Base-by-base conservation (phyloP, 2,888 invertebrate species). In the Notodonta ziczac region DNA sequence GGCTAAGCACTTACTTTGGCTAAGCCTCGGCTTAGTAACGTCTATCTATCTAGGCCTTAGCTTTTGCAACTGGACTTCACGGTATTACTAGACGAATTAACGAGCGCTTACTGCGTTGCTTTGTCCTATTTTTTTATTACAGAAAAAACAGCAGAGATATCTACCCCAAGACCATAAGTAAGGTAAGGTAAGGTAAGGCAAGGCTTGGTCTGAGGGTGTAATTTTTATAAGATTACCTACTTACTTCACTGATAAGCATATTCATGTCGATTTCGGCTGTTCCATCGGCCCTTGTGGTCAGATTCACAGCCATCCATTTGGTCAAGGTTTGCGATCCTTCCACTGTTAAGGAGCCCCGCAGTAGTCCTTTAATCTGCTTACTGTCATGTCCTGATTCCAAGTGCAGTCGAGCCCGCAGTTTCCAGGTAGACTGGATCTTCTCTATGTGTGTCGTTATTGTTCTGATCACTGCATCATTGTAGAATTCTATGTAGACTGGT, bases 401-500 rank as follows among this genome's bases (percentile, higher is more conserved):
- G 66, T 86, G 79, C 5, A 82, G 84, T 58, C 77, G 80, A 1
- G 90, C 70, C 59, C 67, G 81, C 12, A 94, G 65, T 42, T 76
- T 57, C 93, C 94, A 94, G 4, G 72, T 61, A 0, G 73, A 39
- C 13, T 80, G 84, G 14, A 66, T 63, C 63, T 87, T 87, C 32
- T 76, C 72, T 1, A 81, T 82, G 24, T 87, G 81, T 70, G 93
- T 89, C n/a, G 94, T 95, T 0, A 97, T 86, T 68, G 96, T 95
- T 68, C 96, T 91, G 61, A 97, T 94, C 5, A 95, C 87, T 2
- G 95, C 94, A 0, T 93, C 91, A 70, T 96, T 94, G 80, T 95
- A 96, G 51, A 95, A 94, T 83, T 96, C 95, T 50, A 97, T 85
- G 62, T 90, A 93, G 0, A 96, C 95, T 9, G 95, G 87, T 90